phyloP scores from a whole-genome alignment of 2,113 vertebrate species.

The Crotalus helleri region DNA sequence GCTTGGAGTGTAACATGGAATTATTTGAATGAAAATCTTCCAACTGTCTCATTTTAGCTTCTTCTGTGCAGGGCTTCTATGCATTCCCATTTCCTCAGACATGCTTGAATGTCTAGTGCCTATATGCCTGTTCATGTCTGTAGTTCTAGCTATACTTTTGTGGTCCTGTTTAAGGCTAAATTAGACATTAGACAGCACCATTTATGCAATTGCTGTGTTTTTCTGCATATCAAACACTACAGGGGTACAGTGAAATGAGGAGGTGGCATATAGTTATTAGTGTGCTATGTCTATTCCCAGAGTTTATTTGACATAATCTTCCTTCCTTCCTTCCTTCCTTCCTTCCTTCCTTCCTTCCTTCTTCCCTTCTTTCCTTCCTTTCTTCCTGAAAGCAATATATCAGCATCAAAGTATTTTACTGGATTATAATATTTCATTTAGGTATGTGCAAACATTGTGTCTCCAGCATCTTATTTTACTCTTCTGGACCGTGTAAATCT shows the following conservation, averaged over 20 bases:
- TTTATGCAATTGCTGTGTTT: neutral
- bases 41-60: neutral
- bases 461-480: neutral
- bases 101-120: neutral
- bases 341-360: no score
- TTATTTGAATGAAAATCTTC: conserved; percentile 1
- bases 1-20: neutral
- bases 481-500: neutral
- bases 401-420: neutral
- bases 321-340: neutral
- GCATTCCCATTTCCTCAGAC: neutral
- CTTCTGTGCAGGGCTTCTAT: neutral
- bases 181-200: neutral
- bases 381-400: no score
- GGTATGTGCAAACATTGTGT: neutral
- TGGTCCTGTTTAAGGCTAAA: neutral
- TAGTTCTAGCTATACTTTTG: neutral
- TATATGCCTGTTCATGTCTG: neutral
- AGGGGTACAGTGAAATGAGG: neutral
- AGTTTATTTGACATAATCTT: neutral
- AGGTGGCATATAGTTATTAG: neutral
- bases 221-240: neutral
- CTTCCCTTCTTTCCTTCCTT: no score
- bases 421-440: neutral
- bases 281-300: neutral